Base-by-base conservation (phyloP, 2,113 vertebrate genomes). In the Lutjanus erythropterus region DNA sequence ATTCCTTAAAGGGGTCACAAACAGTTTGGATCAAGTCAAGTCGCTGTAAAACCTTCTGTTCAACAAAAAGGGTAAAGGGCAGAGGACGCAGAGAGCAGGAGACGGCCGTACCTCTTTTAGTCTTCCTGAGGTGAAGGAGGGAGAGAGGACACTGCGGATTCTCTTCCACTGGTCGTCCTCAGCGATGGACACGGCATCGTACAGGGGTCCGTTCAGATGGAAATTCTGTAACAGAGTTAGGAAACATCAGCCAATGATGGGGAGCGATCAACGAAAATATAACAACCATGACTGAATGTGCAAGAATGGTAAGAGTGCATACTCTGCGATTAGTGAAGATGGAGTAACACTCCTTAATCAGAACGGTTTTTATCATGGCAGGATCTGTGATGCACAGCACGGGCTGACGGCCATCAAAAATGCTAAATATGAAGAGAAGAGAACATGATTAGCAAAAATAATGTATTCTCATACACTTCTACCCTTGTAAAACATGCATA, bases 111-210 rank as follows among this genome's bases (percentile, higher is more conserved):
- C 97, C 95, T 98, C 96, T 84, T 97, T 98, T 6, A 98, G 92
- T 56, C 96, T 97, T 47, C 97, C 96, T 2, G 95, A 97, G 79
- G 96, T 97, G 91, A 98, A 97, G 25, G 94, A 92, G 37, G 96
- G 97, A 6, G 96, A 96, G 16, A 97, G 93, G 74, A 96, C 56
- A 0, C 94, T 90, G 0, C 96, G 92, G 19, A 97, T 83, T 87
- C 94, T 94, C 83, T 77, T 97, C 96, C 97, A 98, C 0, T 96
- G 80, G 0, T 97, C 96, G 2, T 97, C 94, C 7, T 96, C 84
- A n/a, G 94, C 90, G 5, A 95, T 0, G 0, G 88, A 75, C 27
- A 97, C 0, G 0, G 96, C 93, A 0, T 86, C 46, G 0, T 0
- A 79, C 84, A 97, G 60, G 0, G 56, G 11, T 0, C 96, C 96